A percentile compares a stretch with the other conserved stretches of the same genome.
Evolutionary conservation across 2,888 invertebrate species (phyloP).

Genomic region (Ornithoptera priamus): DNA sequence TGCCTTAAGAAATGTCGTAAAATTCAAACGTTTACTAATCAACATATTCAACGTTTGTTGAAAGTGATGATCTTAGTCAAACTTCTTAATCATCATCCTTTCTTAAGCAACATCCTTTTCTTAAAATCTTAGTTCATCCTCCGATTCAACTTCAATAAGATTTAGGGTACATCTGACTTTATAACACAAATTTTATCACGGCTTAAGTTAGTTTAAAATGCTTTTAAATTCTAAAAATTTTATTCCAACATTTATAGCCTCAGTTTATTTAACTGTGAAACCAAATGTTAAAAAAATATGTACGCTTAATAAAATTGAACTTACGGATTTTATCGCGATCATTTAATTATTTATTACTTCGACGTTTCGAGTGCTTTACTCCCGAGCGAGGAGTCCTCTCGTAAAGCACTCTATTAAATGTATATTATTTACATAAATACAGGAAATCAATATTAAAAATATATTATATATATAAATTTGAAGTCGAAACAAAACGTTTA

Average conservation of each 20-base stretch:
- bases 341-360: too few species aligned
- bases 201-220: background rate
- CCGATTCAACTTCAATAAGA: background rate
- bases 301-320: too few species aligned
- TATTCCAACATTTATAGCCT: background rate
- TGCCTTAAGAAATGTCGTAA: conserved; percentile 1
- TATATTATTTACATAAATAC: background rate
- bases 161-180: background rate
- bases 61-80: background rate
- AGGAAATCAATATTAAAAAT: background rate
- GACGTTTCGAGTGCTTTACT: too few species aligned
- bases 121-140: background rate
- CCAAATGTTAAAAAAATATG: too few species aligned
- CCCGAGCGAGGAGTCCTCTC: too few species aligned
- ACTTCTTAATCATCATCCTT: background rate
- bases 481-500: background rate
- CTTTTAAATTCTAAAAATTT: background rate
- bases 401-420: too few species aligned
- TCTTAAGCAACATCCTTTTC: background rate
- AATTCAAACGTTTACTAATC: conserved; percentile 4
- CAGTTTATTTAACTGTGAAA: too few species aligned
- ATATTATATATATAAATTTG: background rate
- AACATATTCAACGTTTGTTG: background rate
- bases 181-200: background rate
- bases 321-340: too few species aligned